Base-by-base conservation (phyloP, 1,140 invertebrate genomes). In the Macrocentrus cingulum region DNA sequence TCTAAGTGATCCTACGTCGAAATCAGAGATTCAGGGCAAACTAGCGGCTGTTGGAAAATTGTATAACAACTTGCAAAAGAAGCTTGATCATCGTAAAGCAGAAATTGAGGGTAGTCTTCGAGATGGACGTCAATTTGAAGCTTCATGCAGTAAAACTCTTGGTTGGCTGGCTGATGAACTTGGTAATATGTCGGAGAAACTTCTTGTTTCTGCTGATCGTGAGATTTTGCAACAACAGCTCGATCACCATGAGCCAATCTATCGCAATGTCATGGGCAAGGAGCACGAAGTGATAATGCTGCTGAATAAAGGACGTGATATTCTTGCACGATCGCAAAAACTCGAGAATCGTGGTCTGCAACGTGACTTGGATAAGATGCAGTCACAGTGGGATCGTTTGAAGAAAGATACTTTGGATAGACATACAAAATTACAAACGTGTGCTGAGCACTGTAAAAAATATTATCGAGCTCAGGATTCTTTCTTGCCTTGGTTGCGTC, bases 251-350 rank as follows among this genome's bases (percentile, higher is more conserved):
- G 92, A 95, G 77, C 91, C 92, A 1, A 83, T 94, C 13, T 95
- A 96, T 70, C 83, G 90, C 56, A 91, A 95, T 67, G 89, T 95
- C 1, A 88, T 94, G 79, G 85, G 87, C 49, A 88, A 93, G 60
- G 94, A 97, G 70, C 93, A 96, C 67, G 94, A 97, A 80, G 88
- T 97, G 0, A 94, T 95, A 59, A 94, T 96, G 91, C 81, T 97
- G 2, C 76, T 97, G 15, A 94, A 96, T 68, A 96, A 95, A 79
- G 95, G 94, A 61, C 82, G 87, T 54, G 91, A 92, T 64, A 82
- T 91, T 56, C 67, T 90, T 1, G 75, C 84, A 1, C 84, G 86
- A 52, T 83, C 84, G 1, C 74, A 80, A 49, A 81, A 74, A 66
- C 83, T 68, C 2, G 84, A 85, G 62, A 81, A 79, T 57, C 79